Evolutionary conservation across 2,797 vertebrate species (phyloP).

Genomic region (Caiman crocodilus): DNA sequence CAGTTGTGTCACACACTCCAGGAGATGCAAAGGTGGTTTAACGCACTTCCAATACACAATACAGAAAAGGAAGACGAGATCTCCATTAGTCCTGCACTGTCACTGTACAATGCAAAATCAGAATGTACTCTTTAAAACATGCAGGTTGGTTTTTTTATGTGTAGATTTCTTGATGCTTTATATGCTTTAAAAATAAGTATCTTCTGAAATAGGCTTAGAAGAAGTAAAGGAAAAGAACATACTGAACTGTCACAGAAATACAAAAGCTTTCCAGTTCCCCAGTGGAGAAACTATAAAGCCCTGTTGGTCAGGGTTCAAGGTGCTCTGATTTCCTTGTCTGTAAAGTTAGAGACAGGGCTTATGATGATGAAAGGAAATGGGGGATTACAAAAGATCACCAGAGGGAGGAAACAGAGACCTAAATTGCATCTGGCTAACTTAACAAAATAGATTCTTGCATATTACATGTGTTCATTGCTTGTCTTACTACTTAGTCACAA

Average conservation of each 20-base stretch:
- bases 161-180: not conserved
- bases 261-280: not conserved
- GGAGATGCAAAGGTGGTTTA: not conserved
- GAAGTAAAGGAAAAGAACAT: not conserved
- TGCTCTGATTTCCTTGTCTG: not conserved
- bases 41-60: rapidly evolving
- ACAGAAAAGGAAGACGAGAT: not conserved
- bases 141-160: not conserved
- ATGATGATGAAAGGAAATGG: constrained; percentile 25
- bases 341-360: constrained; percentile 3
- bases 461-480: not conserved
- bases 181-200: not conserved
- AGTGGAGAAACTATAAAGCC: constrained; percentile 1
- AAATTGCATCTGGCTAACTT: not conserved
- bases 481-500: constrained; percentile 6
- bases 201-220: not conserved
- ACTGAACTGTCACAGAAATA: not conserved
- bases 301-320: not conserved
- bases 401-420: constrained; percentile 11
- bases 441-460: not conserved
- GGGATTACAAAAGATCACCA: not conserved
- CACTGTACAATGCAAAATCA: not conserved
- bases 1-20: not conserved
- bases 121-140: not conserved
- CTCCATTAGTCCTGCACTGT: not conserved